Percentiles rank a stretch among this genome's conserved stretches.
These are phyloP conservation scores for Chrysaora quinquecirrha DNA, from an alignment of 30 jellyfish, hydroid and myxozoan species.

Conservation along the genomic window DNA sequence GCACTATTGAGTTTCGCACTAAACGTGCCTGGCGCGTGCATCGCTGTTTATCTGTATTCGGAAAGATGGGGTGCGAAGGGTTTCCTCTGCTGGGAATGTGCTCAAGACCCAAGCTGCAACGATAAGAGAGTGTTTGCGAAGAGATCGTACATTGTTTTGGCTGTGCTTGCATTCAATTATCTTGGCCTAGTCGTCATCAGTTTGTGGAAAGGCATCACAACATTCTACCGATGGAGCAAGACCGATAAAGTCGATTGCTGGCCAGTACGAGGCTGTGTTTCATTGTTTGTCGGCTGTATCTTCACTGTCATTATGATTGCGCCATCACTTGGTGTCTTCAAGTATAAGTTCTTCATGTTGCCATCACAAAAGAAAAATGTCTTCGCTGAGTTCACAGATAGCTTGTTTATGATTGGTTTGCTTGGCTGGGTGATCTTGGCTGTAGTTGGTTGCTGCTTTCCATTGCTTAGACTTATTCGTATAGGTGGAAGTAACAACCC, in stretches of 20 bases:
- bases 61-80: constrained; percentile 85
- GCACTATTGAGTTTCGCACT: constrained; percentile 78
- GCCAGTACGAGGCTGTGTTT: constrained; percentile 97
- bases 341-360: constrained; percentile 83
- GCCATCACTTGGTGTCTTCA: constrained; percentile 93
- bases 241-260: constrained; percentile 96
- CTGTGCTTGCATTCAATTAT: constrained; percentile 65
- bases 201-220: constrained; percentile 93
- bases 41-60: constrained; percentile 83
- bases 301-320: constrained; percentile 79
- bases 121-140: constrained; percentile 76
- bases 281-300: constrained; percentile 87
- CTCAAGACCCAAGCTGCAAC: constrained; percentile 85
- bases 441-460: constrained; percentile 95
- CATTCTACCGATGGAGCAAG: constrained; percentile 94
- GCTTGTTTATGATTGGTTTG: constrained; percentile 89
- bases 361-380: constrained; percentile 76
- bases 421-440: constrained; percentile 88
- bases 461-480: constrained; percentile 79
- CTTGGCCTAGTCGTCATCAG: constrained; percentile 81
- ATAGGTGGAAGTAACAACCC: constrained; percentile 68
- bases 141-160: constrained; percentile 70
- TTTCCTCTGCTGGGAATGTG: constrained; percentile 94
- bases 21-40: constrained; percentile 88
- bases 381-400: constrained; percentile 84